These are phyloP conservation scores for Borostomias antarcticus DNA, from an alignment of 2,797 vertebrate genomes.

Conservation along the genomic window DNA sequence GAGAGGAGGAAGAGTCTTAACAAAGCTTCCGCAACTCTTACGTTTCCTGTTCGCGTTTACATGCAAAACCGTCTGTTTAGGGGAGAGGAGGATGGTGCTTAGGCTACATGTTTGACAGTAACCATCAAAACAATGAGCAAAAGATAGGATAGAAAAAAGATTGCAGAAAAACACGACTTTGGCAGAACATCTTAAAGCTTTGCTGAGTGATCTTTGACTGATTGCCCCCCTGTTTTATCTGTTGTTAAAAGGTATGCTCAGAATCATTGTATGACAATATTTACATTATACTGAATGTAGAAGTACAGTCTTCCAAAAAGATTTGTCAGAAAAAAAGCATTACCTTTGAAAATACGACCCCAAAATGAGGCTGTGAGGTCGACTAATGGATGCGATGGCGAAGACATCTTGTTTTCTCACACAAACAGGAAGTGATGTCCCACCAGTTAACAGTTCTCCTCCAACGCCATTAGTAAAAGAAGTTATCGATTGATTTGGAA, in stretches of 20 bases:
- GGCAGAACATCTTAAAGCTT: constrained; percentile 76
- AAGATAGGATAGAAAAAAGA: constrained; percentile 23
- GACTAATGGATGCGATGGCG: neutral
- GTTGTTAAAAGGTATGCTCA: constrained; percentile 40
- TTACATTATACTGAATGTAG: constrained; percentile 53
- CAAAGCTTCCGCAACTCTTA: neutral
- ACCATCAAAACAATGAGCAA: constrained; percentile 1
- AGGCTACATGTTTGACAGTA: constrained; percentile 34
- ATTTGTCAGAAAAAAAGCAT: constrained; percentile 21
- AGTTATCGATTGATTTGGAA: neutral
- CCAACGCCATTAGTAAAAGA: constrained; percentile 22
- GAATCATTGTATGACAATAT: constrained; percentile 54
- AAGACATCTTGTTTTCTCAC: constrained; percentile 16
- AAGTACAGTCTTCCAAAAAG: constrained; percentile 43
- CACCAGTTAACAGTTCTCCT: constrained; percentile 37
- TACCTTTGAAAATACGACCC: constrained; percentile 23
- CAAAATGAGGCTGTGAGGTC: constrained; percentile 15
- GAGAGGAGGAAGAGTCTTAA: constrained; percentile 16
- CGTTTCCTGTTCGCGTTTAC: constrained; percentile 4
- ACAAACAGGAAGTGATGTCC: constrained; percentile 41
- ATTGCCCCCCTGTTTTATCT: constrained; percentile 49
- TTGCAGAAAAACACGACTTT: constrained; percentile 64
- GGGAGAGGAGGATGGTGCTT: no score
- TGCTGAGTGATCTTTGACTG: constrained; percentile 64
- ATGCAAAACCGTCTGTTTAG: constrained; percentile 9